phyloP scores from a whole-genome alignment of 2,797 vertebrate genomes.

The Ctenopoma multispine region DNA sequence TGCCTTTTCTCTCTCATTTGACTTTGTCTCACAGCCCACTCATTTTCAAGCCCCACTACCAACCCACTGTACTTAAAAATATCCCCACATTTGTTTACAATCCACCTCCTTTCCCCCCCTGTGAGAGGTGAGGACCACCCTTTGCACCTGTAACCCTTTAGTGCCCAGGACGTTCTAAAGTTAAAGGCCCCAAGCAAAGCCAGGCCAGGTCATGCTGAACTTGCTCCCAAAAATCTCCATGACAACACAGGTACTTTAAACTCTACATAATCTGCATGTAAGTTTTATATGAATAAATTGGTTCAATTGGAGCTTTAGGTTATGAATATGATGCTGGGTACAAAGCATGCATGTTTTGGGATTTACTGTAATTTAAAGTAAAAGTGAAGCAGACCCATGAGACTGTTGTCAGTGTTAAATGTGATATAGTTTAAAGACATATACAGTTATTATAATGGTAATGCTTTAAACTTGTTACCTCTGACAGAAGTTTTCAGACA shows the following conservation, averaged over 20 bases:
- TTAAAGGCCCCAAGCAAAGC: slow-evolving; percentile 64
- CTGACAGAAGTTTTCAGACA: background rate
- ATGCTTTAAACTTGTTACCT: slow-evolving; percentile 7
- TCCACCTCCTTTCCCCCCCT: slow-evolving; percentile 50
- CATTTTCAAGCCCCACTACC: slow-evolving; percentile 48
- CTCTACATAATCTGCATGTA: slow-evolving; percentile 74
- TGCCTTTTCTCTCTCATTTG: slow-evolving; percentile 25
- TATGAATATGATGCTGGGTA: slow-evolving; percentile 15
- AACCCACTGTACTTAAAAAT: slow-evolving; percentile 24
- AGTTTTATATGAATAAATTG: slow-evolving; percentile 25
- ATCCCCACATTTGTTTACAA: slow-evolving; percentile 43
- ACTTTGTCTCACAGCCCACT: slow-evolving; percentile 26
- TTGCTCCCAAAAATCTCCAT: slow-evolving; percentile 49
- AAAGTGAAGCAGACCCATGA: slow-evolving; percentile 4
- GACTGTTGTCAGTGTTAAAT: background rate
- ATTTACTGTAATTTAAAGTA: slow-evolving; percentile 11
- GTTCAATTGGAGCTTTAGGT: slow-evolving; percentile 12
- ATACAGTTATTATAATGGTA: background rate
- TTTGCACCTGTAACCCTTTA: slow-evolving; percentile 87
- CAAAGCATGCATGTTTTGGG: slow-evolving; percentile 35
- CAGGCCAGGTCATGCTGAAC: slow-evolving; percentile 53
- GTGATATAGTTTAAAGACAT: background rate
- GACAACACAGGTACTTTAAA: slow-evolving; percentile 79
- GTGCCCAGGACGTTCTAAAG: slow-evolving; percentile 83
- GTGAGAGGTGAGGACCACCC: slow-evolving; percentile 83